Conservation (phyloP, 2,797 vertebrate genomes). For the Heteromormyrus szaboi region DNA sequence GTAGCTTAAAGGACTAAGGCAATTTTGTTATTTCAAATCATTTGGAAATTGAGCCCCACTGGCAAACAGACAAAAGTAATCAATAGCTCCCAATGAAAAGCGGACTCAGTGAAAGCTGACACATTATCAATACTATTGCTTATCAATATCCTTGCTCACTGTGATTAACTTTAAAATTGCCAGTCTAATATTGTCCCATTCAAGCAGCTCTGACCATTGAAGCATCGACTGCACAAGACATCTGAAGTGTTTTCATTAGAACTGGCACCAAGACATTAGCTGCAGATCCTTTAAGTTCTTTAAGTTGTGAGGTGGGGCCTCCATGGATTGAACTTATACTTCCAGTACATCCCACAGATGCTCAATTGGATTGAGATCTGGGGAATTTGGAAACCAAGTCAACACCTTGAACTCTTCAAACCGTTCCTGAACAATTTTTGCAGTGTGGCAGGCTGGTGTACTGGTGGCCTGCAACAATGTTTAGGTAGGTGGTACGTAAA, state of each 20-base stretch:
- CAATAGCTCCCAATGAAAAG: neutral
- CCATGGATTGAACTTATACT: neutral
- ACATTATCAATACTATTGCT: neutral
- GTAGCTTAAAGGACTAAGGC: neutral
- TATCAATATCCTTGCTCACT: no score
- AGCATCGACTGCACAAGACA: neutral
- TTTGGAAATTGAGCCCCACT: neutral
- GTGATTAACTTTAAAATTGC: neutral
- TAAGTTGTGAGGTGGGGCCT: neutral
- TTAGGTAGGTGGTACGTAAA: neutral
- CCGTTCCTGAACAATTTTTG: neutral
- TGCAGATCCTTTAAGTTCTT: neutral
- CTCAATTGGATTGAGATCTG: neutral
- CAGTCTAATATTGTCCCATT: neutral
- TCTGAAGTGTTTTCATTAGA: neutral
- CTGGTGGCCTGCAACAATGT: neutral
- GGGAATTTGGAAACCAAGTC: neutral
- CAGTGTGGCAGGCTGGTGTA: neutral
- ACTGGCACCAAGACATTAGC: neutral
- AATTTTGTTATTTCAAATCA: neutral
- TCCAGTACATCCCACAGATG: no score
- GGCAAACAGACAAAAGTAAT: neutral
- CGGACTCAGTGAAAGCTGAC: neutral
- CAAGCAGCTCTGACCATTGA: neutral
- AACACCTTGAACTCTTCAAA: neutral